Evolutionary conservation across 2,888 invertebrate genomes (phyloP), one percentile per base, ranked within the genome.

Genomic region (Microctonus brassicae): DNA sequence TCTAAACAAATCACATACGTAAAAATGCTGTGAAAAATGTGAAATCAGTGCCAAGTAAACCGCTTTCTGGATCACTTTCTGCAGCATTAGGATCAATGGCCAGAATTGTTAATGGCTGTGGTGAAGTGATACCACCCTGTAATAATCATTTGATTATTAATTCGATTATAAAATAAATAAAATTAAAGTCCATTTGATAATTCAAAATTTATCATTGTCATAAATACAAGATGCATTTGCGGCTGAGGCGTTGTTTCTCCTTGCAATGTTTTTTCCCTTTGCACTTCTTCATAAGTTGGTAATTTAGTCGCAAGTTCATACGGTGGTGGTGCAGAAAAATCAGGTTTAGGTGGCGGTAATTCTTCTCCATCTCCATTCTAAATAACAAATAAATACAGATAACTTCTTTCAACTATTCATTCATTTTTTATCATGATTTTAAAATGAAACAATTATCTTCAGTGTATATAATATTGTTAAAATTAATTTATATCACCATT

Each of bases 1-100:
- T 64, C 20, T 24, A n/a, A n/a, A n/a, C n/a, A n/a, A n/a, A n/a
- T n/a, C 65, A 78, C 89, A 89, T 89, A 95, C 95, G 93, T 83
- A 97, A 92, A 89, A 97, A 97, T 52, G 97, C 95, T 75, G 95
- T 95, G 78, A 96, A 92, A 88, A 97, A 97, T 94, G 97, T 96
- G 82, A 96, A 93, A 86, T 97, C 97, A 34, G 97, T 97, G 75
- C 97, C 97, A 62, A 97, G 91, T 72, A 97, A 90, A 81, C 93
- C 93, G 83, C 93, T 94, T 83, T 95, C 94, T 9, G 92, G 91
- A 84, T 95, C 94, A 64, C 91, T 90, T 78, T 93, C 94, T 71
- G 92, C 92, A 0, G 91, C 90, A 47, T 94, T 92, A 7, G 93
- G 91, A 79, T 95, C 95, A 82, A 95, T 93, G 5, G 95, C 93